These are phyloP conservation scores for Macrotis lagotis DNA, from an alignment of 2,113 vertebrate genomes.

Conservation along the genomic window DNA sequence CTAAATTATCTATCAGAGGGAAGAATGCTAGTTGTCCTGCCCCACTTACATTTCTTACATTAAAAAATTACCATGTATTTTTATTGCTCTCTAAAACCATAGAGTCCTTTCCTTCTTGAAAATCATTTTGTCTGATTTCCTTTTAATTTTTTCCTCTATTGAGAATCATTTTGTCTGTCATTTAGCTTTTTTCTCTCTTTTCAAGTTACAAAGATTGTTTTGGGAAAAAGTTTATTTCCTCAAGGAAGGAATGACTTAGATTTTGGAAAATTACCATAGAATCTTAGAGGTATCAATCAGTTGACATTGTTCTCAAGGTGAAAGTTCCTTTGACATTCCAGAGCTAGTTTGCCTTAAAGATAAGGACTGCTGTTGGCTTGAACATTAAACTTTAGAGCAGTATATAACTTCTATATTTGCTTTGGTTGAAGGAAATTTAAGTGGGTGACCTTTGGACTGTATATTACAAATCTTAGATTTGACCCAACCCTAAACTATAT, in stretches of 20 bases:
- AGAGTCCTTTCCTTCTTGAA: not conserved
- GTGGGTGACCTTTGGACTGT: not conserved
- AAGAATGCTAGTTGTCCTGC: not conserved
- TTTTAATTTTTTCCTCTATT: too few relatives aligned
- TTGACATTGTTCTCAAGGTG: not conserved
- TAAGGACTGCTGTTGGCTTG: not conserved
- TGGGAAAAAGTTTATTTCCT: slow-evolving; percentile 7
- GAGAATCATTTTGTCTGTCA: not conserved
- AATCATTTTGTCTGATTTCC: not conserved
- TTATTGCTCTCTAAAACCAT: not conserved
- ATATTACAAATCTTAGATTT: not conserved
- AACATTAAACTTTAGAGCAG: not conserved
- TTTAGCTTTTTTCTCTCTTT: not conserved
- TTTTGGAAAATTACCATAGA: slow-evolving; percentile 23
- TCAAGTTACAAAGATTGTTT: slow-evolving; percentile 10
- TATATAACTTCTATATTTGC: not conserved
- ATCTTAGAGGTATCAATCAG: not conserved
- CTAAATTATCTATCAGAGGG: not conserved
- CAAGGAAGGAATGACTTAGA: not conserved
- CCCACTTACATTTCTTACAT: not conserved
- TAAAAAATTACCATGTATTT: not conserved
- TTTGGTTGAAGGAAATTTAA: not conserved
- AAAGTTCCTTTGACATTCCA: slow-evolving; percentile 3
- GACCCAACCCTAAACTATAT: not conserved
- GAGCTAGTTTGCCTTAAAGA: not conserved